Conservation (phyloP, 2,888 invertebrate genomes). For the Cecidostiba fungosa region DNA sequence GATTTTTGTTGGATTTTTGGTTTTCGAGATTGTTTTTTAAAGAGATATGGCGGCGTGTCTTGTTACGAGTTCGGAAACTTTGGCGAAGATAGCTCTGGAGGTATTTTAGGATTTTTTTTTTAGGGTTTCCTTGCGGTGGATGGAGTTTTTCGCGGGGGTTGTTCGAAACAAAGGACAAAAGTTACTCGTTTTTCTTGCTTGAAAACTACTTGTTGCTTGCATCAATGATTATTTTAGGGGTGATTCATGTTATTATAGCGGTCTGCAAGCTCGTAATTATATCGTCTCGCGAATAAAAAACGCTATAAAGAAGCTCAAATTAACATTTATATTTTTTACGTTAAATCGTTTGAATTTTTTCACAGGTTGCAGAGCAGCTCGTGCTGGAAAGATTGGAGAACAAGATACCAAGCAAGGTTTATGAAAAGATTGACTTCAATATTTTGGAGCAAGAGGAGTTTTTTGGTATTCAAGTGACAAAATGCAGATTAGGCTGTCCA, state of each 20-base stretch:
- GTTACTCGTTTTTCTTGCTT: background rate
- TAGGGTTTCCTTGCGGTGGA: too few relatives aligned
- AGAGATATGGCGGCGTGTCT: background rate
- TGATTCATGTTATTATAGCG: too few relatives aligned
- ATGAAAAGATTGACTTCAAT: slow-evolving; percentile 51
- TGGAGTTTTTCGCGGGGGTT: background rate
- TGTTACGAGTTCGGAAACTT: background rate
- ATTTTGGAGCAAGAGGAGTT: slow-evolving; percentile 15
- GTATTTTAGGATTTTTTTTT: background rate
- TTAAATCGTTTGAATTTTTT: background rate
- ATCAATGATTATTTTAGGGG: background rate
- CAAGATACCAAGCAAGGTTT: slow-evolving; percentile 8
- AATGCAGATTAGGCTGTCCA: slow-evolving; percentile 14
- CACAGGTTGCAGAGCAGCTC: slow-evolving; percentile 44
- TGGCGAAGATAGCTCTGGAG: slow-evolving; percentile 5
- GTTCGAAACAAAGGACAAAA: background rate
- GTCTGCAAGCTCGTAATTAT: too few relatives aligned
- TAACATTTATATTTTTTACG: too few relatives aligned
- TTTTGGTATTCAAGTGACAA: slow-evolving; percentile 56
- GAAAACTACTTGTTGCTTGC: background rate
- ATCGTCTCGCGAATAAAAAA: too few relatives aligned
- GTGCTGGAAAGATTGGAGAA: slow-evolving; percentile 35
- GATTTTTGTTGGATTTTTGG: background rate
- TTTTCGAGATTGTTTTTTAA: background rate
- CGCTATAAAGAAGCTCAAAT: too few relatives aligned